Evolutionary conservation across 1,140 invertebrate species (phyloP).

Genomic region (Tetragonula clypearis): DNA sequence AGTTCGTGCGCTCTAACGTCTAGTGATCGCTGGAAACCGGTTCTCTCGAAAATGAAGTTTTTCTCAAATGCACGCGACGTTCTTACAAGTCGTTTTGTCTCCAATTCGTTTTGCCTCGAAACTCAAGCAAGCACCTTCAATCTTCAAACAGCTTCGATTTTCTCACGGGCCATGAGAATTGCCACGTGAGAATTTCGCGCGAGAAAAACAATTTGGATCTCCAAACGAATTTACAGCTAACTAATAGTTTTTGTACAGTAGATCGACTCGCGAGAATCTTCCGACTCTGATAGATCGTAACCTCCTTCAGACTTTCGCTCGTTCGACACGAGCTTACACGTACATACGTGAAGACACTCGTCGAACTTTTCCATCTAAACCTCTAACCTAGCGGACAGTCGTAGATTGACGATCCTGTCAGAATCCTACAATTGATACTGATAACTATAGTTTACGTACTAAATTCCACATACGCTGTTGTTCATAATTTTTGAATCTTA

Average conservation of each 20-base stretch:
- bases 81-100: too few relatives aligned
- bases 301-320: slow-evolving; percentile 45
- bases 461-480: background rate
- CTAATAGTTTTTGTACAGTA: slow-evolving; percentile 30
- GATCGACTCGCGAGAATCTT: slow-evolving; percentile 25
- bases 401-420: background rate
- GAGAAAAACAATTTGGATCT: slow-evolving; percentile 37
- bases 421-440: background rate
- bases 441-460: background rate
- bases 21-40: slow-evolving; percentile 24
- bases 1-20: slow-evolving; percentile 1
- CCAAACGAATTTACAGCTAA: slow-evolving; percentile 52
- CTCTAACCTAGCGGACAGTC: background rate
- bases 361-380: slow-evolving; percentile 10
- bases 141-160: background rate
- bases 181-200: background rate
- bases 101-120: background rate
- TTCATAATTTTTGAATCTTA: background rate
- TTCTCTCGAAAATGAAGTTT: slow-evolving; percentile 45
- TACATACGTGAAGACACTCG: slow-evolving; percentile 18
- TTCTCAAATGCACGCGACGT: background rate
- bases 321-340: slow-evolving; percentile 11
- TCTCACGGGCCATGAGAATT: background rate
- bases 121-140: background rate
- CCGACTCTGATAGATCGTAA: slow-evolving; percentile 33